Evolutionary conservation across 2,888 invertebrate genomes (phyloP).

Genomic region (Toxonevra muliebris): DNA sequence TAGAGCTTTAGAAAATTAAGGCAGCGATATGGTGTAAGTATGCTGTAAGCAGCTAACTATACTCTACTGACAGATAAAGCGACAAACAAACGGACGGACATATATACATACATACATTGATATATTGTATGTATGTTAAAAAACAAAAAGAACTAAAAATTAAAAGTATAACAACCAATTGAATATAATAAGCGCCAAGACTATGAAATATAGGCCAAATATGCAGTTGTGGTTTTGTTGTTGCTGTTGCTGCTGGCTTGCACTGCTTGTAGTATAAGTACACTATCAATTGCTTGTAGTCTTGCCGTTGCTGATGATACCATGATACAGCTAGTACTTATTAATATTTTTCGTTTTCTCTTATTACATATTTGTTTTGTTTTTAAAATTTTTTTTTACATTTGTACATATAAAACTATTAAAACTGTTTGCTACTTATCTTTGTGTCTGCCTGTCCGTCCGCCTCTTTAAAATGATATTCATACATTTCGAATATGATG

Average conservation of each 20-base stretch:
- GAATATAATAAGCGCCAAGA: slow-evolving; percentile 26
- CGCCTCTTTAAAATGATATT: not conserved
- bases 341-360: not conserved
- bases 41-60: not conserved
- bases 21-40: too few species aligned
- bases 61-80: slow-evolving; percentile 19
- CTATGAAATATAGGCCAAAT: slow-evolving; percentile 49
- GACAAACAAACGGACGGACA: slow-evolving; percentile 40
- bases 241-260: too few species aligned
- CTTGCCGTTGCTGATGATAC: not conserved
- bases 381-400: not conserved
- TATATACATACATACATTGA: slow-evolving; percentile 24
- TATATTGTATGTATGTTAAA: too few species aligned
- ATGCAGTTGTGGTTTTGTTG: slow-evolving; percentile 43
- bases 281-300: too few species aligned
- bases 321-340: not conserved
- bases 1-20: too few species aligned
- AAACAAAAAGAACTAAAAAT: too few species aligned
- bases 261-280: too few species aligned
- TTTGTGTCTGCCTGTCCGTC: not conserved
- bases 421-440: not conserved
- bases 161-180: slow-evolving; percentile 33
- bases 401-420: not conserved
- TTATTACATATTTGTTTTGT: not conserved
- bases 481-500: too few species aligned